Base-by-base conservation (phyloP, 2,888 invertebrate species). In the Oscheius sp. region DNA sequence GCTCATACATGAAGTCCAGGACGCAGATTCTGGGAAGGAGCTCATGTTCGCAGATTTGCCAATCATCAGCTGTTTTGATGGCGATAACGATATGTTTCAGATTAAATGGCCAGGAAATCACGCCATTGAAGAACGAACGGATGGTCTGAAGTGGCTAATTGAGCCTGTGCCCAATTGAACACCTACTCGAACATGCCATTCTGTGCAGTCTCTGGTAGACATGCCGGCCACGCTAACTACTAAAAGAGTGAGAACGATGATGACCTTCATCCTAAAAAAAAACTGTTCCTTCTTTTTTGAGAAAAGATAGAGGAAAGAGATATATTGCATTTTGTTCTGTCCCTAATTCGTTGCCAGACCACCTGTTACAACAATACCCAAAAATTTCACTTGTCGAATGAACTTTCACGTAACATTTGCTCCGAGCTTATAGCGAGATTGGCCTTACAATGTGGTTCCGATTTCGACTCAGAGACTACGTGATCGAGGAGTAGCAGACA, bases 21-120 rank as follows among this genome's bases (percentile, higher is more conserved):
- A 68, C 55, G n/a, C 68, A 68, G 33, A 68, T 68, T 5, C 68
- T 11, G 2, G 68, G 68, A 33, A 68, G 53, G 9, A 68, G n/a
- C 7, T 68, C 68, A 2, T 53, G 53, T 55, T 68, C 68, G 55
- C 68, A 68, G 35, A 68, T 55, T n/a, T 68, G 55, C 68, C 68
- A 68, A 53, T 68, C 68, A 21, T 68, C 68, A 33, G 53, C 68
- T 10, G n/a, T 55, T n/a, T 55, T 68, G n/a, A 68, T 53, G 55
- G 68, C 68, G 9, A n/a, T 21, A 13, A 68, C 55, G 10, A 55
- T 55, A 7, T 68, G 55, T 7, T 33, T 35, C n/a, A 68, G n/a
- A 29, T 68, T 53, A 3, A 68, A 21, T 13, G 68, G 68, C 21
- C 35, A 68, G n/a, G 32, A 33, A 2, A 35, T 29, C 9, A 68